Evolutionary conservation across 2,888 invertebrate genomes (phyloP).

Genomic region (Amphimallon solstitiale): DNA sequence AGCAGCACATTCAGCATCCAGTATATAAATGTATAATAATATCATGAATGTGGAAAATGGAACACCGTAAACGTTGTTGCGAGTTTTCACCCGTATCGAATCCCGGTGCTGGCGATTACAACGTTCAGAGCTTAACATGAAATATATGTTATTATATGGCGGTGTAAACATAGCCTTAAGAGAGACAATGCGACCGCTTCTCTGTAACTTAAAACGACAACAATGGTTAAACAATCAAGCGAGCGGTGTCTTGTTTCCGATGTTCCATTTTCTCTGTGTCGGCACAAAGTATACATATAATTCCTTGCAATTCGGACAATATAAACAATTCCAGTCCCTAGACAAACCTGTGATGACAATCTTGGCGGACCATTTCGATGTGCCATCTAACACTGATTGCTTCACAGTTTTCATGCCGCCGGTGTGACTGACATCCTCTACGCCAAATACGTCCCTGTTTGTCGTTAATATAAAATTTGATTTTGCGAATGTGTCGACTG

Average conservation of each 20-base stretch:
- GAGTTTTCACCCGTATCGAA: no score
- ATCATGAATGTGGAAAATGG: constrained; percentile 13
- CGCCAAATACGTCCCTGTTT: constrained; percentile 92
- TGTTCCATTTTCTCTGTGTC: not conserved
- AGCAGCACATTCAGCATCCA: constrained; percentile 57
- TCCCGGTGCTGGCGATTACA: no score
- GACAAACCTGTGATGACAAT: constrained; percentile 99
- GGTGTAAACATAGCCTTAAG: no score
- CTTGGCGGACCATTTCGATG: constrained; percentile 99
- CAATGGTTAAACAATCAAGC: not conserved
- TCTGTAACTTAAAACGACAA: not conserved
- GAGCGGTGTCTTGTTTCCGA: constrained; percentile 1
- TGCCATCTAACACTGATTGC: constrained; percentile 98
- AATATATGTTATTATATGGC: no score
- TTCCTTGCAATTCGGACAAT: constrained; percentile 35
- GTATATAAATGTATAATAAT: constrained; percentile 30
- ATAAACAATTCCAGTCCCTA: constrained; percentile 44
- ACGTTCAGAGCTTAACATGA: no score
- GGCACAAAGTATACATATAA: constrained; percentile 22
- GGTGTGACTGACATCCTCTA: constrained; percentile 92
- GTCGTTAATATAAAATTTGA: constrained; percentile 31
- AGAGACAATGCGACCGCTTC: not conserved
- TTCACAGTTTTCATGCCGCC: constrained; percentile 98
- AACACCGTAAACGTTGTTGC: not conserved
- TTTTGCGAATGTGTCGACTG: not conserved